Percentiles rank a stretch among this genome's conserved stretches.
phyloP scores from a whole-genome alignment of 2,888 invertebrate species.

The Agapostemon virescens region DNA sequence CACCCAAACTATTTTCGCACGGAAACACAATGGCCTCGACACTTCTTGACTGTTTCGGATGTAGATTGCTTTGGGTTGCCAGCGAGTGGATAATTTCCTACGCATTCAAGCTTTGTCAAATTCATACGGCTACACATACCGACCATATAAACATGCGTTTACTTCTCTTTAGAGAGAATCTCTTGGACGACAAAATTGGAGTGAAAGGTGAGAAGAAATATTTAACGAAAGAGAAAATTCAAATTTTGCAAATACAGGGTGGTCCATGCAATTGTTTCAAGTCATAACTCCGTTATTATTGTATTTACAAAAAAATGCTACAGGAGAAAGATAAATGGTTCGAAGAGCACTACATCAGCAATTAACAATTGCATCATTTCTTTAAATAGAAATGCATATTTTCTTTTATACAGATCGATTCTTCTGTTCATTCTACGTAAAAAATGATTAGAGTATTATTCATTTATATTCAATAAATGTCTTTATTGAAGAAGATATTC shows the following conservation, averaged over 20 bases:
- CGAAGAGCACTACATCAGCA: too few relatives aligned
- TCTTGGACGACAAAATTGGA: not conserved
- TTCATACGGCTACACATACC: not conserved
- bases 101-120: not conserved
- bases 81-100: constrained; percentile 44
- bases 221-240: not conserved
- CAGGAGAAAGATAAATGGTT: too few relatives aligned
- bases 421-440: too few relatives aligned
- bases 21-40: constrained; percentile 36
- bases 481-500: too few relatives aligned
- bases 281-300: too few relatives aligned
- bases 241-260: not conserved
- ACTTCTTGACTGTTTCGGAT: constrained; percentile 40
- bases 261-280: too few relatives aligned
- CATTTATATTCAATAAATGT: too few relatives aligned
- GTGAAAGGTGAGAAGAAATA: constrained; percentile 35
- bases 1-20: constrained; percentile 18
- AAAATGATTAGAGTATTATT: too few relatives aligned
- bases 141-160: constrained; percentile 39
- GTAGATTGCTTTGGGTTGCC: constrained; percentile 30
- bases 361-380: too few relatives aligned
- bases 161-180: constrained; percentile 5
- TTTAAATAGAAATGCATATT: too few relatives aligned
- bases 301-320: too few relatives aligned
- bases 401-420: too few relatives aligned